phyloP scores from a whole-genome alignment of 1,140 invertebrate species.

The Danaus plexippus region DNA sequence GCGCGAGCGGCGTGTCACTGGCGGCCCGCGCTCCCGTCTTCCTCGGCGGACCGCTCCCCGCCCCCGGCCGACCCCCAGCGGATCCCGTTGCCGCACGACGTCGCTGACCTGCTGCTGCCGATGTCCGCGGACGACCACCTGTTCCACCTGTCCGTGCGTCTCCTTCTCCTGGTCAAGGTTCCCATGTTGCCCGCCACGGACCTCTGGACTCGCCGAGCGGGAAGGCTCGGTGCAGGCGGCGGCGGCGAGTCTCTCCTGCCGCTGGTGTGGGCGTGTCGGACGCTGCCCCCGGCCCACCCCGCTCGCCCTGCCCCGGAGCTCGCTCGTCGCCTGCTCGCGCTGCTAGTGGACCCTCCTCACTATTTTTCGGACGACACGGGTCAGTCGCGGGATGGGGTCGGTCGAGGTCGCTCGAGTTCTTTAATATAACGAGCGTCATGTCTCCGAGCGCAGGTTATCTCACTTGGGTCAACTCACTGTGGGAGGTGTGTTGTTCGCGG shows the following conservation, averaged over 20 bases:
- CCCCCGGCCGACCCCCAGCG: slow-evolving; percentile 35
- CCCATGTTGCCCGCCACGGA: slow-evolving; percentile 8
- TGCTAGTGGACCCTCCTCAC: slow-evolving; percentile 35
- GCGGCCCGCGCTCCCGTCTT: slow-evolving; percentile 17
- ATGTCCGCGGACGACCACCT: background rate
- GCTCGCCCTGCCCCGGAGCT: slow-evolving; percentile 14
- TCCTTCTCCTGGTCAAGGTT: slow-evolving; percentile 25
- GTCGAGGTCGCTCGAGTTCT: background rate
- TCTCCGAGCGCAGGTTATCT: slow-evolving; percentile 16
- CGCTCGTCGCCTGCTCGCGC: slow-evolving; percentile 20
- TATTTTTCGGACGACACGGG: slow-evolving; percentile 34
- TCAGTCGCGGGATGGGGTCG: background rate
- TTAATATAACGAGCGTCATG: background rate
- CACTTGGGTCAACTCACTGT: slow-evolving; percentile 30
- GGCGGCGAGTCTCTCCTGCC: slow-evolving; percentile 24
- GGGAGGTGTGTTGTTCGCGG: slow-evolving; percentile 28
- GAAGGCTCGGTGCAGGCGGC: slow-evolving; percentile 10
- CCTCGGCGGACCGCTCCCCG: slow-evolving; percentile 20
- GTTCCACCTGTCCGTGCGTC: slow-evolving; percentile 10
- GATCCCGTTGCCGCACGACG: slow-evolving; percentile 36
- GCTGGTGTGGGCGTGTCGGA: slow-evolving; percentile 20
- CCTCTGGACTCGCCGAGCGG: slow-evolving; percentile 10
- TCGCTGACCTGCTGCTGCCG: slow-evolving; percentile 38
- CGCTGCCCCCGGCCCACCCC: slow-evolving; percentile 16
- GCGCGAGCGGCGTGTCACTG: slow-evolving; percentile 41